Percentiles rank a stretch among this genome's conserved stretches.
Conservation (phyloP, 2,797 vertebrate species). For the Sebastes glaucus region DNA sequence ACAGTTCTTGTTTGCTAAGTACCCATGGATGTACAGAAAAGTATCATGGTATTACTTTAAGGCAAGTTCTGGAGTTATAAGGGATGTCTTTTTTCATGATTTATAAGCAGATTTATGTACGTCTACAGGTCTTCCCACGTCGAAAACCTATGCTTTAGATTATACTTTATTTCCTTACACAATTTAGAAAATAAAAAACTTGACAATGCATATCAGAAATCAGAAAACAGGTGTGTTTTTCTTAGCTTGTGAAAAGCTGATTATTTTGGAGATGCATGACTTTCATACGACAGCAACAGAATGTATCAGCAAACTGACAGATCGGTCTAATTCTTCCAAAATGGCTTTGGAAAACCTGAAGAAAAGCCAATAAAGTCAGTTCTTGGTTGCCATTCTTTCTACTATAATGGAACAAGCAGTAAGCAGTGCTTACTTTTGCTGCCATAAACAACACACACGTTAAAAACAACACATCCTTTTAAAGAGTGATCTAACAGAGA, state of each 20-base stretch:
- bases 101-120: fast-evolving
- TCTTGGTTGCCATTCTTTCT: not conserved
- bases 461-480: conserved; percentile 32
- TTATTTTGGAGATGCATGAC: not conserved
- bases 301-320: not conserved
- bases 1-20: not conserved
- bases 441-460: not conserved
- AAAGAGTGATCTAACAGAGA: conserved; percentile 18
- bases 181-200: not conserved
- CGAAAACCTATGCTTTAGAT: not conserved
- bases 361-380: not conserved
- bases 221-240: not conserved
- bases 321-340: not conserved
- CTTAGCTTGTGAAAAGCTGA: not conserved
- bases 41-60: not conserved
- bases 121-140: not conserved
- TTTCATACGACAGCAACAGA: not conserved
- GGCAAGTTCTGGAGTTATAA: not conserved
- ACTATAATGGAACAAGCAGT: not conserved
- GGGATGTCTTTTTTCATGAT: not conserved
- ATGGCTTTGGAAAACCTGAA: not conserved
- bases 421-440: not conserved
- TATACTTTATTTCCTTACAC: not conserved
- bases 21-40: not conserved
- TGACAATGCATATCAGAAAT: not conserved